Evolutionary conservation across 2,797 vertebrate species (phyloP), one percentile per base, ranked within the genome.

Genomic region (Taeniopygia guttata): DNA sequence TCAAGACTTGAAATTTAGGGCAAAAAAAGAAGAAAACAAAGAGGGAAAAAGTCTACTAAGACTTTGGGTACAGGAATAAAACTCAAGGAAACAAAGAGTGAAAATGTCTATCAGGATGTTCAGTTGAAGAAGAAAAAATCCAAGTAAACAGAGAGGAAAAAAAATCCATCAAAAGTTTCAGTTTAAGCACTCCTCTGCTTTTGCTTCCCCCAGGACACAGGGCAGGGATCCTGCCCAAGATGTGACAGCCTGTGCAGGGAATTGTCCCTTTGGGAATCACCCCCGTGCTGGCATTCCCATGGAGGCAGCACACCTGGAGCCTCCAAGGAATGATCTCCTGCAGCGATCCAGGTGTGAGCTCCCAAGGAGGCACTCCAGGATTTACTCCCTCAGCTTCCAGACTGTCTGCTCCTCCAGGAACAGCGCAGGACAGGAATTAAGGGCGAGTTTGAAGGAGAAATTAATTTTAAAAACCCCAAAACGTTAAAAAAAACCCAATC

Each of bases 261-360:
- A 4, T 3, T 73, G 66, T 17, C 13, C 62, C 43, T 56, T 18
- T 3, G 7, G 54, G 43, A 80, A 27, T 13, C 13, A 8, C 22
- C n/a, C n/a, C 48, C 4, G 1, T 23, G n/a, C n/a, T 3, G 7
- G 40, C 11, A 49, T 19, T 52, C 6, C 3, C 14, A 2, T 0
- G 2, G 51, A 81, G 34, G 46, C 22, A 22, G 32, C 72, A 68
- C 51, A 79, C 3, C 30, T 38, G 38, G 64, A 49, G 23, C 23
- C 46, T 29, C n/a, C n/a, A n/a, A n/a, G n/a, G n/a, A n/a, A n/a
- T n/a, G n/a, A n/a, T 46, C 29, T 40, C 59, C 74, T 17, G 27
- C 60, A 64, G 9, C 0, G 2, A 51, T 27, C 34, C 49, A n/a
- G 30, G 22, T 0, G 4, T 0, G 5, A 88, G 40, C 23, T 77